Evolutionary conservation across 2,888 invertebrate genomes (phyloP), one percentile per base, ranked within the genome.

Genomic region (Hoplodrina ambigua): DNA sequence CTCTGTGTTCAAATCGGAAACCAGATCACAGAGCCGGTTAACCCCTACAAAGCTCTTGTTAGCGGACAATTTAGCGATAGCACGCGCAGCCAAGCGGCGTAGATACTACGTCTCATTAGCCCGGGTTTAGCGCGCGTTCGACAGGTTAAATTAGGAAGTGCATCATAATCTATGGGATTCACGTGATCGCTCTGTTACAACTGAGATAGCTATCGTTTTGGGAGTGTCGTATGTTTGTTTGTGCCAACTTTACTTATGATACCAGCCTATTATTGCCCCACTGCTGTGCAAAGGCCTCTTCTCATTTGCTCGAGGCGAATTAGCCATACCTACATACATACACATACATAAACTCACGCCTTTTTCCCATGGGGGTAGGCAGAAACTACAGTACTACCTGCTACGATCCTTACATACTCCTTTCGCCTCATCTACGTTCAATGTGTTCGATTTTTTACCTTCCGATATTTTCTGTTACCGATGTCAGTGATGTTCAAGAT

Each of bases 71-170:
- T 82, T 78, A 76, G 67, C 81, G 86, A 87, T 86, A 87, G 81
- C 72, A 75, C 68, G 81, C 73, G 81, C 86, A 85, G 60, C 76
- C 75, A 78, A 87, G 81, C 85, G 85, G 71, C 78, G 81, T 71
- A 80, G 86, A 87, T 87, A 86, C 86, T 75, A 77, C 86, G 85
- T 81, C 86, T 86, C 86, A 86, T 86, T 87, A 86, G 78, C 54
- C 69, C 72, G 69, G 71, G 73, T 58, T 73, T 69, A 72, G 68
- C 52, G 56, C 72, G 73, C 75, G 68, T 74, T 75, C 73, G 76
- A 69, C 59, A 72, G 72, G 83, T 62, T 85, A 66, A 77, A 82
- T 81, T 85, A 81, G 70, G 67, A 82, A 72, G 62, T 84, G 84
- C 82, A 84, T 69, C 62, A 72, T 75, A 78, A 72, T 72, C 57